Evolutionary conservation across 2,797 vertebrate genomes (phyloP).

Genomic region (Falco peregrinus): DNA sequence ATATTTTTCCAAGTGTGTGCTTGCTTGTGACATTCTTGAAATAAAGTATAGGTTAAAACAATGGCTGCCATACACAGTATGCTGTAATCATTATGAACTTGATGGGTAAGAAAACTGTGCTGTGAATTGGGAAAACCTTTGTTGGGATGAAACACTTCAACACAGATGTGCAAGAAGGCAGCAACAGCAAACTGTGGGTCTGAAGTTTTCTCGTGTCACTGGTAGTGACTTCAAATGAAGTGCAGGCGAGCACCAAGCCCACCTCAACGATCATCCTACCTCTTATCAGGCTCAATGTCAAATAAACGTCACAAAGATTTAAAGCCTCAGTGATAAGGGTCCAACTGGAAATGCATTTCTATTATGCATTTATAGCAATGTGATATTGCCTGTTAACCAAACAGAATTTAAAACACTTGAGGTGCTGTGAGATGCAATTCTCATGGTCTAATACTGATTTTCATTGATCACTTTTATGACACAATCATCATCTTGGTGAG

Average conservation of each 20-base stretch:
- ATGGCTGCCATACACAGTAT: background rate
- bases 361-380: slow-evolving; percentile 31
- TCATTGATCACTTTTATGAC: background rate
- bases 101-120: slow-evolving; percentile 25
- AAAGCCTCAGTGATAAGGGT: slow-evolving; percentile 26
- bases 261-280: background rate
- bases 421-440: slow-evolving; percentile 13
- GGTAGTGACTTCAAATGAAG: background rate
- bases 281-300: slow-evolving; percentile 45
- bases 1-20: background rate
- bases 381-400: slow-evolving; percentile 29
- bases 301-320: slow-evolving; percentile 9
- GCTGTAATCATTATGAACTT: background rate
- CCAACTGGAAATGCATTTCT: slow-evolving; percentile 33
- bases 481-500: background rate
- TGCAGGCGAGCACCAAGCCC: background rate
- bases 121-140: background rate
- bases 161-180: background rate
- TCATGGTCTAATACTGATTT: slow-evolving; percentile 12
- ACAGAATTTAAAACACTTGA: slow-evolving; percentile 24
- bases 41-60: background rate
- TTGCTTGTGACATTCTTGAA: background rate
- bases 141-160: background rate
- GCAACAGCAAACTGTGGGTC: background rate
- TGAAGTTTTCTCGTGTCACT: background rate